Base-by-base conservation (phyloP, 2,888 invertebrate species). In the Epinotia ramella region DNA sequence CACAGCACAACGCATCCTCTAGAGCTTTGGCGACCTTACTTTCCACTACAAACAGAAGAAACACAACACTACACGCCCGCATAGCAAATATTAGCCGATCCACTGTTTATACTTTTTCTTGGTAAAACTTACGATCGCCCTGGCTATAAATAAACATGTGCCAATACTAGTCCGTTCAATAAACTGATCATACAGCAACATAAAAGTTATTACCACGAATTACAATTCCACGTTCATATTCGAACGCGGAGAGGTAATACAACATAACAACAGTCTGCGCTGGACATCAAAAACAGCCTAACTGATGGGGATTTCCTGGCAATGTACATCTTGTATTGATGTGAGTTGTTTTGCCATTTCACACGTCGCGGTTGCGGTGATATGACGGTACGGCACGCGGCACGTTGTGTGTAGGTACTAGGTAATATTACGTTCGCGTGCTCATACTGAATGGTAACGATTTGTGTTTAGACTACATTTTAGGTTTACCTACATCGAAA, bases 141-240 rank as follows among this genome's bases (percentile, higher is more conserved):
- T 13, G 13, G 1, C 28, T 6, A 28, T 59, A 28, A 59, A 13
- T 59, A 28, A 59, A 13, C 28, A 5, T 59, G 11, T 20, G 24
- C 5, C 13, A 24, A 56, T 56, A 18, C 12, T 12, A 59, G 24
- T 3, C 24, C 13, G 20, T 24, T 16, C 59, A 59, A 59, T 40
- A 40, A 57, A 20, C 3, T 24, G 12, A 59, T 24, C 11, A 24
- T 13, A 59, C 28, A 28, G 20, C 59, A 59, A 59, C 28, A 59
- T 20, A 28, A 16, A 24, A 3, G 20, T 24, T 59, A 59, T 59
- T 59, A 24, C 24, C 59, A 5, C 59, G 24, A 59, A 59, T 59
- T 59, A 59, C 59, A 59, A 59, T 59, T 59, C 28, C 12, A 13
- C 12, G 12, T 59, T 18, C 59, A 59, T 59, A 59, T 59, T 59